Percentiles rank a stretch among this genome's conserved stretches.
These are phyloP conservation scores for Drosophila biarmipes DNA, from an alignment of 1,140 invertebrate genomes.

Conservation along the genomic window DNA sequence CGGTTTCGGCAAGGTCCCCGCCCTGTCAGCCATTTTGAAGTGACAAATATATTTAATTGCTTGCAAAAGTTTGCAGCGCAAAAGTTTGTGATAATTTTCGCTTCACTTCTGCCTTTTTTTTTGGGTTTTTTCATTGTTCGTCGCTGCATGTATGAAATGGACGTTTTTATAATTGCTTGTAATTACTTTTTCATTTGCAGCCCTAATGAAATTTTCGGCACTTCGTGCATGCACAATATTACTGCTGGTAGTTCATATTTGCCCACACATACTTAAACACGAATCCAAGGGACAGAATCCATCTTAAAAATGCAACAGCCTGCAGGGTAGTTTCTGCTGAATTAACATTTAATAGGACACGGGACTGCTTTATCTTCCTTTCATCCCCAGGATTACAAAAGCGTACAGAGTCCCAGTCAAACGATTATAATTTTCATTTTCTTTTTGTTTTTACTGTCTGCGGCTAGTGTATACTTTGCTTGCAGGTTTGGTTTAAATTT, in stretches of 20 bases:
- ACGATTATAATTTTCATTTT: conserved; percentile 58
- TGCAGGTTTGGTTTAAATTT: too few relatives aligned
- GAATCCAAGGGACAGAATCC: conserved; percentile 3
- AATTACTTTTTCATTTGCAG: conserved; percentile 69
- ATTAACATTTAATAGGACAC: conserved; percentile 59
- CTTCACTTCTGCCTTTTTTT: conserved; percentile 20
- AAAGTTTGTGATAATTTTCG: conserved; percentile 57
- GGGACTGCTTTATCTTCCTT: conserved; percentile 2
- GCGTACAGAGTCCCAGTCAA: conserved; percentile 8
- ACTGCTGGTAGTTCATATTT: neutral
- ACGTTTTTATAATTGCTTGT: conserved; percentile 69
- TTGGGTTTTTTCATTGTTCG: conserved; percentile 16
- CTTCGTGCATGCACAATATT: conserved; percentile 7
- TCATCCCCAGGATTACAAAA: conserved; percentile 5
- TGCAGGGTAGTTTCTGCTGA: conserved; percentile 45
- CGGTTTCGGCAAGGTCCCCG: conserved; percentile 57
- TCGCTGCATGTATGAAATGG: conserved; percentile 63
- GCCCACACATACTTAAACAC: neutral
- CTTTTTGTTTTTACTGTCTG: conserved; percentile 24
- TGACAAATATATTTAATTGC: conserved; percentile 81
- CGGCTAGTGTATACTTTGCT: too few relatives aligned
- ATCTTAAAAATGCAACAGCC: conserved; percentile 27
- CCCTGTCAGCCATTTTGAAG: conserved; percentile 73
- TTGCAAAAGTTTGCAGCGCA: conserved; percentile 66
- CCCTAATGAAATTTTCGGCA: conserved; percentile 38